Base-by-base conservation (phyloP, 64 coral and sea anemone genomes). In the Catalaphyllia jardinei region DNA sequence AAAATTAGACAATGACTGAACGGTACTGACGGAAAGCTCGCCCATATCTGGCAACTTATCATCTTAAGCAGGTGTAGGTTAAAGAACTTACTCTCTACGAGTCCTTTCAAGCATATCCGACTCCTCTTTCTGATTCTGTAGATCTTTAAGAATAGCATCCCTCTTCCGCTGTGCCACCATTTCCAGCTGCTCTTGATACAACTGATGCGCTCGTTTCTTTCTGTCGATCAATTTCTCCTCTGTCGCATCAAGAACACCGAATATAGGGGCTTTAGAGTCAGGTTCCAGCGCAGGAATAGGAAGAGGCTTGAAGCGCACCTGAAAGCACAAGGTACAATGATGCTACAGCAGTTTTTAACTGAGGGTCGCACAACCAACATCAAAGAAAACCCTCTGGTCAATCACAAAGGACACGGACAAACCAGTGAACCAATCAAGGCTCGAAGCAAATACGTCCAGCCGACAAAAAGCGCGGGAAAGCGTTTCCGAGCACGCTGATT, bases 131-230 rank as follows among this genome's bases (percentile, higher is more conserved):
- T 99, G 97, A 50, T 90, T 93, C 10, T 79, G 88, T 49, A 99
- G 31, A 88, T 99, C 97, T 20, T 50, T 92, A 8, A 99, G 74
- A 65, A 99, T 99, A 60, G 97, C 97, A 5, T 92, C 67, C 71
- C 97, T 91, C 82, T 99, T 99, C 60, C 90, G 93, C 85, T 99
- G 93, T 29, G 93, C 87, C 52, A 99, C 97, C 97, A 99, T 99
- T 62, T 95, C 94, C 49, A 99, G 84, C 67, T 99, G 97, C 7
- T 99, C 97, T 28, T 93, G 93, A 52, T 95, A 99, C 30, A 99
- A 77, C 69, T 95, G 86, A 22, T 91, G 91, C 25, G 93, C 94
- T 72, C 97, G 90, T 31, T 57, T 71, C 31, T 92, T 87, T 52
- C 95, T 78, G 11, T 99, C 97, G 3, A 88, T 73, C 24, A 99